Percentiles rank a stretch among this genome's conserved stretches.
phyloP scores from a whole-genome alignment of 2,113 vertebrate species.

The Antigone vipio region DNA sequence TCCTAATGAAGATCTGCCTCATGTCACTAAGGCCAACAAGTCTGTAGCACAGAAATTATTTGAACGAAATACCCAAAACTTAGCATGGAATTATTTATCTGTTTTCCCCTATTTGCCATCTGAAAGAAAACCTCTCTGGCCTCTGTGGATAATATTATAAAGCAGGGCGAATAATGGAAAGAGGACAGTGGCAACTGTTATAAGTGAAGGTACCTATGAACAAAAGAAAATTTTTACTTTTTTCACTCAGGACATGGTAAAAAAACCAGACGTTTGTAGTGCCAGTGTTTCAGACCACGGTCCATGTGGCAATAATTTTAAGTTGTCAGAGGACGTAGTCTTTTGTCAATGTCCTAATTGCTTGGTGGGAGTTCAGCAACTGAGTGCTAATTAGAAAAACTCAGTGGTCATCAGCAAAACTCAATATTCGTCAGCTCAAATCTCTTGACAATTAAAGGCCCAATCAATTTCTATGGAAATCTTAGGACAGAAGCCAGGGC shows the following conservation, averaged over 20 bases:
- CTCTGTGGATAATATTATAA: background rate
- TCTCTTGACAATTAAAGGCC: background rate
- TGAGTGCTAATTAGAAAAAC: background rate
- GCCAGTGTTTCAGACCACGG: background rate
- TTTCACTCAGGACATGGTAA: background rate
- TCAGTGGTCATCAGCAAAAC: background rate
- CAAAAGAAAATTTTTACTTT: background rate
- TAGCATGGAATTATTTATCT: background rate
- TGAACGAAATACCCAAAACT: background rate
- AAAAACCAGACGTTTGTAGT: background rate
- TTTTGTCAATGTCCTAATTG: background rate
- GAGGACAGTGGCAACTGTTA: background rate
- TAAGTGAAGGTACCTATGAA: background rate
- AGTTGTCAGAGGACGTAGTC: background rate
- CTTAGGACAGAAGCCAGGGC: background rate
- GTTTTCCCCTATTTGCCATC: background rate
- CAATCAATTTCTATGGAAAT: background rate
- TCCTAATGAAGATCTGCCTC: background rate
- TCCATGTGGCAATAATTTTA: background rate
- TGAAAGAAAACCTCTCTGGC: background rate
- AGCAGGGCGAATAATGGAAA: background rate
- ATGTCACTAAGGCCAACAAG: background rate
- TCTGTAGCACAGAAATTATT: background rate
- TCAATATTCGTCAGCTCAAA: background rate
- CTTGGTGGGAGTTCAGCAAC: background rate